A percentile compares a stretch with the other conserved stretches of the same genome.
phyloP scores from a whole-genome alignment of 2,113 vertebrate genomes.

The Arothron firmamentum region DNA sequence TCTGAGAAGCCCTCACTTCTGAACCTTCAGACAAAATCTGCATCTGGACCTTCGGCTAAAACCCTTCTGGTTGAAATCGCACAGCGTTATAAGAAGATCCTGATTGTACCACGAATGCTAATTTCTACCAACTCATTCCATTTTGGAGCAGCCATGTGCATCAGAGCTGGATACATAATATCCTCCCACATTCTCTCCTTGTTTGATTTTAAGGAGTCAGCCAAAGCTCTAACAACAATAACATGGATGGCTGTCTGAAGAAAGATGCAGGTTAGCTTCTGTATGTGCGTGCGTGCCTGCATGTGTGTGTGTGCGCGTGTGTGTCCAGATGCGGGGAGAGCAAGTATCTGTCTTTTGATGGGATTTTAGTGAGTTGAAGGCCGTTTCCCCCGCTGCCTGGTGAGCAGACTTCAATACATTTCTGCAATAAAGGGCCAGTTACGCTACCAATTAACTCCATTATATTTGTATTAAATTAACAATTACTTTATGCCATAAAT shows the following conservation, averaged over 20 bases:
- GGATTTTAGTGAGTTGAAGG: no score
- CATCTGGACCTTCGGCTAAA: no score
- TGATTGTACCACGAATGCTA: slow-evolving; percentile 22
- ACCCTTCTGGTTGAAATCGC: background rate
- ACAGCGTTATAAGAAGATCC: slow-evolving; percentile 6
- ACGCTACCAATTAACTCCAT: no score
- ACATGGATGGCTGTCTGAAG: background rate
- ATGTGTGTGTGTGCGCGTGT: background rate
- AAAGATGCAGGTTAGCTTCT: background rate
- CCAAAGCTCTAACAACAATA: slow-evolving; percentile 5
- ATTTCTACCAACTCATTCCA: slow-evolving; percentile 21
- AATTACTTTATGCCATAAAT: no score
- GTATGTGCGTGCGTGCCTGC: background rate
- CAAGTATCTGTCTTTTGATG: no score
- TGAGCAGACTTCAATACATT: no score
- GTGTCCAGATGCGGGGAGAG: background rate
- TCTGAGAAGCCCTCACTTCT: no score
- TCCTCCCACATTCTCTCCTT: no score
- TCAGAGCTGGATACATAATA: slow-evolving; percentile 16
- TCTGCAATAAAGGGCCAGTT: no score
- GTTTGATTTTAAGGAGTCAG: slow-evolving; percentile 24
- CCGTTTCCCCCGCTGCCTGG: no score
- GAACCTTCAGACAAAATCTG: no score
- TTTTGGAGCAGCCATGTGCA: slow-evolving; percentile 23
- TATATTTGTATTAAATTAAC: no score